Evolutionary conservation across 2,888 invertebrate genomes (phyloP), one percentile per base, ranked within the genome.

Genomic region (Hirudinaria manillensis): DNA sequence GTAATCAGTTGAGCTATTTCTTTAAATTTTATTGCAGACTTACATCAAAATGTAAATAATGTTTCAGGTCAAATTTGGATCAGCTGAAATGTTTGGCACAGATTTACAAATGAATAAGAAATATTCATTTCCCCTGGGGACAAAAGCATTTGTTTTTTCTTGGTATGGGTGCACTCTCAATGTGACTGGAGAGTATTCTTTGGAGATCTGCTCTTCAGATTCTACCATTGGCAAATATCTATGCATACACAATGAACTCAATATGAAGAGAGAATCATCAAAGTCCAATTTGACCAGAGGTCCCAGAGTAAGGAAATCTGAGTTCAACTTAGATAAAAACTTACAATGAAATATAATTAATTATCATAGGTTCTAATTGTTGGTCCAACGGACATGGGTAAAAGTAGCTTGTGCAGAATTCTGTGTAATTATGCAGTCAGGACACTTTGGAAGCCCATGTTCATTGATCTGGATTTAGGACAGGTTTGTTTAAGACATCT

Each of bases 191-290:
- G 91, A 90, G 84, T 92, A 94, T 0, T 96, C 96, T 85, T 94
- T 94, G 36, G 93, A 92, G 79, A 98, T 98, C 84, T 89, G 94
- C 0, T 93, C 97, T 0, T 94, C 93, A 84, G 95, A 97, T 83
- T 98, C 98, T 0, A 97, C 97, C 0, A 97, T 96, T 95, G 90
- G 90, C 13, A 90, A 95, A 79, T 99, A 99, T 84, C 87, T 96
- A 3, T 99, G 99, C 85, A 93, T 93, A 27, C 98, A 99, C 85
- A 93, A 93, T 16, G 95, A 94, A 0, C 87, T 99, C 78, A 98
- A 99, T 83, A 91, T 93, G 81, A 89, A 95, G 86, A 88, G 98
- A 78, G 88, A 90, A 61, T 89, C 90, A 45, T 93, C 95, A 0
- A 94, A 93, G 80, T 89, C 90, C 51, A 85, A 86, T 80, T 88